These are phyloP conservation scores for Serilophus lunatus DNA, from an alignment of 2,113 vertebrate genomes.

Conservation along the genomic window DNA sequence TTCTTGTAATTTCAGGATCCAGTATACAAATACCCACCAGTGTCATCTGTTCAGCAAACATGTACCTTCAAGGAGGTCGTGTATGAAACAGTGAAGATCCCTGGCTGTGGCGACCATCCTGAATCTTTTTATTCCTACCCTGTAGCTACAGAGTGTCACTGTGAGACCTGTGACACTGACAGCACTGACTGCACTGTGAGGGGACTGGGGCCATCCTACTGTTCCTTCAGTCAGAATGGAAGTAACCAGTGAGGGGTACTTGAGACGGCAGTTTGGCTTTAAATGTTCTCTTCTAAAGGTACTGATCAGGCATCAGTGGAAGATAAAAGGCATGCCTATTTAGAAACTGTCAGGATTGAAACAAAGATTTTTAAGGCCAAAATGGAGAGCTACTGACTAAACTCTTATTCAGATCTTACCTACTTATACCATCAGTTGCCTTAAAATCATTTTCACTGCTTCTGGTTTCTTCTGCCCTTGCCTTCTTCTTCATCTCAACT, in stretches of 20 bases:
- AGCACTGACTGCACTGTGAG: constrained; percentile 79
- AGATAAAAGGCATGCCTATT: background rate
- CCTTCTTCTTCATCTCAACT: background rate
- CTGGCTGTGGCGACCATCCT: constrained; percentile 76
- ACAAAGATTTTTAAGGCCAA: background rate
- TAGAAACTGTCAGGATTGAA: background rate
- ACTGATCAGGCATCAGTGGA: background rate
- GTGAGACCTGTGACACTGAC: constrained; percentile 74
- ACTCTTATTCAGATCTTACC: background rate
- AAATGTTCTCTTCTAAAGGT: background rate
- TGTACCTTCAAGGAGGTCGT: constrained; percentile 85
- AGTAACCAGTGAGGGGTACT: constrained; percentile 34
- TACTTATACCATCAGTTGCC: background rate
- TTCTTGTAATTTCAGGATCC: constrained; percentile 74
- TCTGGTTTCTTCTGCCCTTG: background rate
- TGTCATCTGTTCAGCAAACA: constrained; percentile 65
- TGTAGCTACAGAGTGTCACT: constrained; percentile 83
- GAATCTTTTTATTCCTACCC: constrained; percentile 80
- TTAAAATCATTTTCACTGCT: background rate
- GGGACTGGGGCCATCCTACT: constrained; percentile 74
- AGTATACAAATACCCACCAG: constrained; percentile 60
- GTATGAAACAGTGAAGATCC: constrained; percentile 81
- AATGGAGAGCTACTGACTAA: background rate
- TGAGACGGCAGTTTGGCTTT: background rate
- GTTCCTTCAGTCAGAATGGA: constrained; percentile 70